Conservation (phyloP, 53 echinoderm and acorn worm species). For the Patiria pectinifera region DNA sequence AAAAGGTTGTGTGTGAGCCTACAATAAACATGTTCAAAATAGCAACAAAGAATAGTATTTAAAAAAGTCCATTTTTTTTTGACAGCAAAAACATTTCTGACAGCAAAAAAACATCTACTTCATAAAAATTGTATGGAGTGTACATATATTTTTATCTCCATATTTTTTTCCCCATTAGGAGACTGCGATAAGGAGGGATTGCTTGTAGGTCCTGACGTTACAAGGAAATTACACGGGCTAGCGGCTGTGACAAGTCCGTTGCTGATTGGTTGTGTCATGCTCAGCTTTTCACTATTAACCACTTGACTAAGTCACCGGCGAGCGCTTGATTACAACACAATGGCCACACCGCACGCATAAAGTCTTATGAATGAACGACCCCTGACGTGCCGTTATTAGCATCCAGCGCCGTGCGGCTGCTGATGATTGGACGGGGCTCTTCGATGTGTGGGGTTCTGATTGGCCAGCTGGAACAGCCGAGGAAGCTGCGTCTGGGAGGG, state of each 20-base stretch:
- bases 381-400: conserved; percentile 15
- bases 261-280: conserved; percentile 62
- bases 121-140: too few relatives aligned
- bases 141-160: too few relatives aligned
- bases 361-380: conserved; percentile 33
- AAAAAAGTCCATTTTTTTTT: too few relatives aligned
- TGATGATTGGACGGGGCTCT: conserved; percentile 22
- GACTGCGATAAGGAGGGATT: not conserved
- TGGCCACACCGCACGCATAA: conserved; percentile 15
- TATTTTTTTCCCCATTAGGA: not conserved
- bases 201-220: conserved; percentile 36
- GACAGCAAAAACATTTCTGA: too few relatives aligned
- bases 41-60: too few relatives aligned
- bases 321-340: conserved; percentile 48
- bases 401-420: conserved; percentile 11
- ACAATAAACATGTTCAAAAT: too few relatives aligned
- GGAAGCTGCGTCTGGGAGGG: not conserved
- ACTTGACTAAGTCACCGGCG: conserved; percentile 58
- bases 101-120: too few relatives aligned
- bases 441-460: conserved; percentile 43
- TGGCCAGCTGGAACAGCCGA: conserved; percentile 48
- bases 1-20: too few relatives aligned
- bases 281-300: conserved; percentile 55
- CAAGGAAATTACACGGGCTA: conserved; percentile 45
- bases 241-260: conserved; percentile 45